Evolutionary conservation across 1,140 invertebrate species (phyloP), one percentile per base, ranked within the genome.

Genomic region (Colletes gigas): DNA sequence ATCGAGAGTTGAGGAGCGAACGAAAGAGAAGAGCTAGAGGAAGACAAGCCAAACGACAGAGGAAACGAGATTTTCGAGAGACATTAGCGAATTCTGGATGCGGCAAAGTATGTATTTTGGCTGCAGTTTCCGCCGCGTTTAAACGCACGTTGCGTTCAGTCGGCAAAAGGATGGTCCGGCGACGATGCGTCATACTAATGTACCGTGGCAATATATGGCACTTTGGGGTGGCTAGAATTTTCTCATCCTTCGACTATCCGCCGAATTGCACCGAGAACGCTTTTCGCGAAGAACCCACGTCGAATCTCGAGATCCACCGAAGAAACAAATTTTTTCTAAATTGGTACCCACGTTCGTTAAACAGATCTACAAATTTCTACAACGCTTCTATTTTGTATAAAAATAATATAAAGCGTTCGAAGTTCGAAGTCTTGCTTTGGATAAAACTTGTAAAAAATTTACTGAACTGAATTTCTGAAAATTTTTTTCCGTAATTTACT

Each of bases 201-300:
- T 84, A 82, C 87, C 88, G 87, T 90, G 75, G 82, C 89, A 88
- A 90, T 90, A 88, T 90, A 90, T 89, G 88, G 89, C 89, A 89
- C 85, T 90, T 88, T 76, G 17, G 74, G 60, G 77, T 59, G 67
- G 47, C 73, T 86, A 57, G 57, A 83, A 83, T 81, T 82, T 88
- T 88, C 86, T 76, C 80, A 72, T 82, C 65, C 67, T 68, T 80
- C 60, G 50, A 55, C n/a, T 60, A 59, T 39, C 14, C n/a, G 19
- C 14, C 9, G n/a, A 67, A 62, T 14, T 15, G n/a, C 44, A 6
- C 7, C 1, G 15, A 8, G 6, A 21, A 8, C 1, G n/a, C 3
- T 41, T 9, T 7, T 76, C 52, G 55, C 6, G 50, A n/a, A 55
- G n/a, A 12, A 12, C 50, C 8, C 50, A 12, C 9, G 8, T 10